Base-by-base conservation (phyloP, 2,888 invertebrate genomes). In the Lymantria dispar region DNA sequence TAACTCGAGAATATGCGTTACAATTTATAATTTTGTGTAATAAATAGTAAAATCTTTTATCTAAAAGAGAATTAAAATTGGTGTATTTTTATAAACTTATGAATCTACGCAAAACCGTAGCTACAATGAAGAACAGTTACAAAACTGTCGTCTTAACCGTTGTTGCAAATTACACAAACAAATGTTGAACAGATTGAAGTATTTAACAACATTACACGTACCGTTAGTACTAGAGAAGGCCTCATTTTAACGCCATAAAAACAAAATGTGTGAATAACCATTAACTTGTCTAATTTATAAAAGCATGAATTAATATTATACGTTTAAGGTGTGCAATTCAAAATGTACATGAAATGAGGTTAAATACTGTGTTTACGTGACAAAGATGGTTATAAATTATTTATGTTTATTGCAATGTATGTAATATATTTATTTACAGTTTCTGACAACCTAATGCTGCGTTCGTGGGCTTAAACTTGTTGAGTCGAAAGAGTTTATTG, bases 101-200 rank as follows among this genome's bases (percentile, higher is more conserved):
- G n/a, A n/a, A n/a, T n/a, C 22, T 37, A 50, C 1, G 30, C 2
- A 41, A 1, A 50, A 22, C 22, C 9, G 14, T 46, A 37, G 41
- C 47, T 41, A 29, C 54, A 50, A 33, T 55, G 56, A 53, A 55
- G 40, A 43, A 68, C 64, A 61, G 64, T 61, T 68, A 65, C 43
- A 50, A 44, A 53, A 58, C 65, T 53, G 48, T 46, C 50, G 46
- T 45, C 33, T 52, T 45, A 53, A 30, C 40, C 46, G 49, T 45
- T 56, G 43, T 50, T 64, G 62, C 61, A 61, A 68, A 65, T 59
- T 51, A 61, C 62, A 64, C 56, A 58, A 68, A 56, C 65, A 61
- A 65, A 65, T 56, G 61, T 61, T 62, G 54, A 64, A 64, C 51
- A 64, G 47, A 64, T 61, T 47, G 45, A 56, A 64, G 68, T 58